Percentiles rank a stretch among this genome's conserved stretches.
Conservation (phyloP, 1,140 invertebrate species). For the Papilio xuthus region DNA sequence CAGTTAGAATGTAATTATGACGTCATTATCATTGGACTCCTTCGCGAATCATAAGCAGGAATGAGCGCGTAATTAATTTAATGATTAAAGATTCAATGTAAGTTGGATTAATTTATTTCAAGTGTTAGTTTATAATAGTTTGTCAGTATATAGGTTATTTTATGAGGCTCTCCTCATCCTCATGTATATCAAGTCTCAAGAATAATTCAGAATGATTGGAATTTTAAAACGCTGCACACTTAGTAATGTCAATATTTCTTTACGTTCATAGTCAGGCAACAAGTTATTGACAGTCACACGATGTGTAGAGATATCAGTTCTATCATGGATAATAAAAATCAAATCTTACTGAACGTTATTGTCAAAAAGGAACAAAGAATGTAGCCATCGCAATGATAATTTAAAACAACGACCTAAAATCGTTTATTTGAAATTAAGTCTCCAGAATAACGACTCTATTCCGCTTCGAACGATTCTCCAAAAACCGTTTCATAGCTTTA, state of each 20-base stretch:
- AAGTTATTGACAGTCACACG: neutral
- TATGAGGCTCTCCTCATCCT: too few relatives aligned
- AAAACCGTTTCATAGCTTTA: neutral
- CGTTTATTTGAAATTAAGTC: slow-evolving; percentile 22
- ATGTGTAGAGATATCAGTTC: neutral
- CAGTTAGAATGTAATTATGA: neutral
- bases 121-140: neutral
- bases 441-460: slow-evolving; percentile 13
- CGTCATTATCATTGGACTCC: neutral
- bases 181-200: too few relatives aligned
- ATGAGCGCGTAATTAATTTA: neutral
- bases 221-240: too few relatives aligned
- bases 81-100: neutral
- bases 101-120: neutral
- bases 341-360: neutral
- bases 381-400: slow-evolving; percentile 15
- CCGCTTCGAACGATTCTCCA: slow-evolving; percentile 1
- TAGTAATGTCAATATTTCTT: too few relatives aligned
- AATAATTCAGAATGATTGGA: too few relatives aligned
- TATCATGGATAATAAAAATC: neutral
- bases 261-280: too few relatives aligned
- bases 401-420: slow-evolving; percentile 8
- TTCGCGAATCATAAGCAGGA: neutral
- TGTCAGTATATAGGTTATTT: too few relatives aligned
- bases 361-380: neutral